phyloP scores from a whole-genome alignment of 1,140 invertebrate genomes.

The Agraylea sexmaculata region DNA sequence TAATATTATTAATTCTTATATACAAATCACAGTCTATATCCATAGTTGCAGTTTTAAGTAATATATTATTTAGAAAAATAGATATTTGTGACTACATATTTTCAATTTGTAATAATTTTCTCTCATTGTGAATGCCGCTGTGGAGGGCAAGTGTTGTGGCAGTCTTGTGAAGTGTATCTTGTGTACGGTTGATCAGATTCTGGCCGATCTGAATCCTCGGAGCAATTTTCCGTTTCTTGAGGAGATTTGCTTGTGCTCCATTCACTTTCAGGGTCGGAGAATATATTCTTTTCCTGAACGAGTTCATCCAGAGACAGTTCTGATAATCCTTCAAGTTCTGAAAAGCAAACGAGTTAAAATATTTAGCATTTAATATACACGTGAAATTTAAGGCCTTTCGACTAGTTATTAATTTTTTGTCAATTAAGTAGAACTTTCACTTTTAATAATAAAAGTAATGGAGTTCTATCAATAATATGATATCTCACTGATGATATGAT shows the following conservation, averaged over 20 bases:
- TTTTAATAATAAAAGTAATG: no score
- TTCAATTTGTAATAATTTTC: neutral
- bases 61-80: no score
- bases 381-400: no score
- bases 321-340: slow-evolving; percentile 20
- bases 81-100: no score
- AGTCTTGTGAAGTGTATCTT: no score
- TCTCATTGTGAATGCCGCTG: slow-evolving; percentile 7
- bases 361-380: neutral
- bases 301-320: slow-evolving; percentile 14
- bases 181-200: slow-evolving; percentile 27
- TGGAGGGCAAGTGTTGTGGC: slow-evolving; percentile 3
- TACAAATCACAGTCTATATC: no score
- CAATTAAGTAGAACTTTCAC: no score
- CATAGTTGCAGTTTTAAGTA: no score
- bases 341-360: slow-evolving; percentile 7
- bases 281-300: slow-evolving; percentile 33
- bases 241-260: slow-evolving; percentile 25
- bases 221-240: slow-evolving; percentile 16
- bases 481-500: no score
- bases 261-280: slow-evolving; percentile 39
- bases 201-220: slow-evolving; percentile 31
- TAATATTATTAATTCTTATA: no score
- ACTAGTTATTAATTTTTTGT: no score
- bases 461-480: no score